Evolutionary conservation across 2,888 invertebrate genomes (phyloP).

Genomic region (Syrphus vitripennis): DNA sequence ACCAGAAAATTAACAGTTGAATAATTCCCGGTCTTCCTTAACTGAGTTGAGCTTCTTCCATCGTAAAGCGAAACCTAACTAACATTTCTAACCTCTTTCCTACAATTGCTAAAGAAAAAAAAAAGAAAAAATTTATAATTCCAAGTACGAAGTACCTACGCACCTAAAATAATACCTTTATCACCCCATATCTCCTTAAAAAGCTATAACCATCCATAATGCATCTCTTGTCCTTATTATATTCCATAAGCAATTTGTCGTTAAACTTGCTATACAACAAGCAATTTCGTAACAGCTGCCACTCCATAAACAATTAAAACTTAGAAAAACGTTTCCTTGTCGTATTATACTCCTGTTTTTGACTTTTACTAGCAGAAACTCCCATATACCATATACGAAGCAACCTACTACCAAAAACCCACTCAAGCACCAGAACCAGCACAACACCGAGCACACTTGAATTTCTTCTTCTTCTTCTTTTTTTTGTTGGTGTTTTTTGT

Average conservation of each 20-base stretch:
- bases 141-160: background rate
- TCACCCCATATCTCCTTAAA: background rate
- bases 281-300: slow-evolving; percentile 49
- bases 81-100: background rate
- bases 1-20: no score
- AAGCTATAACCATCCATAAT: slow-evolving; percentile 11
- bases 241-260: slow-evolving; percentile 33
- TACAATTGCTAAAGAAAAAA: background rate
- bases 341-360: slow-evolving; percentile 12
- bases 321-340: slow-evolving; percentile 42
- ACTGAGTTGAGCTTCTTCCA: no score
- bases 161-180: background rate
- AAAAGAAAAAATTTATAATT: background rate
- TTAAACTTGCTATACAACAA: slow-evolving; percentile 42
- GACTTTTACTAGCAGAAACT: slow-evolving; percentile 20
- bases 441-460: background rate
- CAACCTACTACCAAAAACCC: slow-evolving; percentile 14
- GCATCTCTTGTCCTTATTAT: background rate
- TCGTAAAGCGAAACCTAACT: background rate
- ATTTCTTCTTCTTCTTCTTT: background rate
- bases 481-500: background rate
- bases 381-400: slow-evolving; percentile 13
- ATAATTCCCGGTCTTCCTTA: no score
- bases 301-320: slow-evolving; percentile 60
- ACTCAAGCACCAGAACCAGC: background rate